Percentiles rank a stretch among this genome's conserved stretches.
phyloP scores from a whole-genome alignment of 2,797 vertebrate genomes.

The Coregonus suidteri region DNA sequence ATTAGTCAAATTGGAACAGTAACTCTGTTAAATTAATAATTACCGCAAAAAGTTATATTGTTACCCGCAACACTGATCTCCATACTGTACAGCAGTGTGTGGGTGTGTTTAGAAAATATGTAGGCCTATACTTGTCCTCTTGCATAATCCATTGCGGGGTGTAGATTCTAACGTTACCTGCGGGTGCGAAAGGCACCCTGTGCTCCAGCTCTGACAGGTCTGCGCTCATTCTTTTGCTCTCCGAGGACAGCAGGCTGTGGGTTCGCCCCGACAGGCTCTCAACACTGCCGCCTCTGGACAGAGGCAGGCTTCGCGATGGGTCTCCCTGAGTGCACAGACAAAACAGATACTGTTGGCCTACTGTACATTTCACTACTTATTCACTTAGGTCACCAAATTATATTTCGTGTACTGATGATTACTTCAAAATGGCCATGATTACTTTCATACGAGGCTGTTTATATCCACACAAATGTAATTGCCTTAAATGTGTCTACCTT shows the following conservation, averaged over 20 bases:
- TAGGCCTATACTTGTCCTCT: neutral
- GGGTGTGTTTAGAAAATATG: neutral
- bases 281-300: conserved; percentile 93
- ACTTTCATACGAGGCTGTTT: neutral
- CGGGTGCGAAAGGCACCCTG: conserved; percentile 80
- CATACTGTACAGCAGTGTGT: too few relatives aligned
- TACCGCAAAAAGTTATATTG: too few relatives aligned
- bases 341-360: neutral
- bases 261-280: conserved; percentile 88
- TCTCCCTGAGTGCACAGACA: conserved; percentile 77
- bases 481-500: neutral
- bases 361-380: neutral
- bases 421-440: neutral
- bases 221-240: conserved; percentile 92
- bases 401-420: neutral
- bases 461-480: too few relatives aligned
- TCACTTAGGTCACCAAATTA: neutral
- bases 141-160: conserved; percentile 1
- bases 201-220: conserved; percentile 96
- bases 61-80: too few relatives aligned
- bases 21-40: too few relatives aligned
- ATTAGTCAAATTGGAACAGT: too few relatives aligned
- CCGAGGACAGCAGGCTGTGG: conserved; percentile 79
- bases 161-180: conserved; percentile 80
- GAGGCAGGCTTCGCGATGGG: conserved; percentile 84